A percentile compares a stretch with the other conserved stretches of the same genome.
These are phyloP conservation scores for Gymnoscopelus microlampas DNA, from an alignment of 2,797 vertebrate genomes.

Conservation along the genomic window DNA sequence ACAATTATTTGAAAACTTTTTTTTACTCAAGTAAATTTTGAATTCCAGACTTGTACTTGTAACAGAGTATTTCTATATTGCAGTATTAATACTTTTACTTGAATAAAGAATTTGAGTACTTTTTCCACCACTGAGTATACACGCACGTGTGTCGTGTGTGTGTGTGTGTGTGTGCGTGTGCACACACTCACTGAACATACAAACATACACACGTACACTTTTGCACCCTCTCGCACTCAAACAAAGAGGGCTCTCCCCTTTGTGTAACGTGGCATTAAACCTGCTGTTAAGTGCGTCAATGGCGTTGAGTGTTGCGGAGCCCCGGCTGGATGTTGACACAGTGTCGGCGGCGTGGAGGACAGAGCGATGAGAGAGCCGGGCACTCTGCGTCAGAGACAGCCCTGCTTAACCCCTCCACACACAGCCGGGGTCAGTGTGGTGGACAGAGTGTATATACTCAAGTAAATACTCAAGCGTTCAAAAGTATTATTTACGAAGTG, in stretches of 20 bases:
- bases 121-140: too few relatives aligned
- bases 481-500: too few relatives aligned
- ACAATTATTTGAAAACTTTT: too few relatives aligned
- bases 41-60: too few relatives aligned
- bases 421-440: not conserved
- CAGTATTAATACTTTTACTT: too few relatives aligned
- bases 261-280: slow-evolving; percentile 37
- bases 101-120: too few relatives aligned
- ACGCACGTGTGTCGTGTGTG: not conserved
- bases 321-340: slow-evolving; percentile 55
- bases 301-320: slow-evolving; percentile 19
- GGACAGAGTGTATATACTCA: too few relatives aligned
- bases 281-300: slow-evolving; percentile 24
- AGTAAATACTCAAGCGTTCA: too few relatives aligned
- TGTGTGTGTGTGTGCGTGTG: not conserved
- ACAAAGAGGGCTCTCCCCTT: slow-evolving; percentile 30
- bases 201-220: slow-evolving; percentile 18
- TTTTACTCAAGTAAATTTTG: too few relatives aligned
- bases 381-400: not conserved
- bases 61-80: too few relatives aligned
- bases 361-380: slow-evolving; percentile 45
- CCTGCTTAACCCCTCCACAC: not conserved
- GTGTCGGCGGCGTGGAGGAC: slow-evolving; percentile 27
- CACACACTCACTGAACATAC: not conserved
- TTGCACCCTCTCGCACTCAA: slow-evolving; percentile 27